These are phyloP conservation scores for Amphibalanus amphitrite DNA, from an alignment of 1,140 invertebrate species.

Conservation along the genomic window DNA sequence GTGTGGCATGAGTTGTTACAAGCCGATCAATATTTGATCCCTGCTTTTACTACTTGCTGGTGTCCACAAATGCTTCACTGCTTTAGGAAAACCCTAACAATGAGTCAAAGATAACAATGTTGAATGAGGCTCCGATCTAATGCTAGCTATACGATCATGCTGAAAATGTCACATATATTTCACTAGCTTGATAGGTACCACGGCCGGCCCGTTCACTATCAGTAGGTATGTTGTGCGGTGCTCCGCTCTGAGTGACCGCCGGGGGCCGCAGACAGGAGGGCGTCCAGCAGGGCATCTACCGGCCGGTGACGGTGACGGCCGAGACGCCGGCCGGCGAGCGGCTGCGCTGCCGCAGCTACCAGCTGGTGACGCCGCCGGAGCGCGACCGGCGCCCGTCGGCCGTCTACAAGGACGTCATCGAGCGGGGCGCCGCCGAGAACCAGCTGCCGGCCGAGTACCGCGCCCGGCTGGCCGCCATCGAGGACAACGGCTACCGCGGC, in stretches of 20 bases:
- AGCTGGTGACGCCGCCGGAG: slow-evolving; percentile 33
- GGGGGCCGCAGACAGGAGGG: slow-evolving; percentile 46
- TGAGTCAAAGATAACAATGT: not conserved
- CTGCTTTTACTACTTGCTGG: too few species aligned
- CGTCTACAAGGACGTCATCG: slow-evolving; percentile 43
- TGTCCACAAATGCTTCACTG: too few species aligned
- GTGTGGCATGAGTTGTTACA: too few species aligned
- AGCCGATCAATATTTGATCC: too few species aligned
- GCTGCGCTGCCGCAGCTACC: slow-evolving; percentile 45
- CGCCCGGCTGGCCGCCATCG: slow-evolving; percentile 37
- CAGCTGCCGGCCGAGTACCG: slow-evolving; percentile 48
- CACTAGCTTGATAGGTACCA: too few species aligned
- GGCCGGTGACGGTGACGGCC: slow-evolving; percentile 40
- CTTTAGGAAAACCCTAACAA: not conserved
- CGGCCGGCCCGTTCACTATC: too few species aligned
- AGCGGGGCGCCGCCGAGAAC: slow-evolving; percentile 47
- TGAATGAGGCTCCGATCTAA: not conserved
- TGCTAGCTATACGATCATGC: not conserved
- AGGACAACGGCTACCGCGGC: slow-evolving; percentile 45
- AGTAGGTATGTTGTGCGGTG: not conserved
- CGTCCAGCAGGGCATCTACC: slow-evolving; percentile 46
- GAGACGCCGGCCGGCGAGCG: slow-evolving; percentile 30
- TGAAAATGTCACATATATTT: too few species aligned
- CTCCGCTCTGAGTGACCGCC: not conserved
- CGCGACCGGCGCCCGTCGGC: slow-evolving; percentile 44